These are phyloP conservation scores for Aurelia sp. DNA, from an alignment of 30 jellyfish, hydroid and myxozoan genomes.

Conservation along the genomic window DNA sequence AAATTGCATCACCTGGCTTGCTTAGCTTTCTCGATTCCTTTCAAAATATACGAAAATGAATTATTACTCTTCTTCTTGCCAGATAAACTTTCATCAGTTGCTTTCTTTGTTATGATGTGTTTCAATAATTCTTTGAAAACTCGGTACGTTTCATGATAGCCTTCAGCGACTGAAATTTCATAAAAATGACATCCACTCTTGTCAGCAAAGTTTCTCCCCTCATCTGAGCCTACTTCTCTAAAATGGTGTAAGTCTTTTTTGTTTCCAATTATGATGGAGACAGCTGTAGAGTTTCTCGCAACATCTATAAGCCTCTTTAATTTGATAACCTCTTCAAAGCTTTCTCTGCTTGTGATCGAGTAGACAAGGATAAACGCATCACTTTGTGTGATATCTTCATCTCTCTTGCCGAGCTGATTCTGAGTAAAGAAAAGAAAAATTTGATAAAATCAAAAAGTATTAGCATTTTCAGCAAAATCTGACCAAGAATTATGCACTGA, in stretches of 20 bases:
- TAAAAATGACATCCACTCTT: constrained; percentile 73
- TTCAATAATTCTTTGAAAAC: constrained; percentile 71
- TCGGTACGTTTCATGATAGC: constrained; percentile 81
- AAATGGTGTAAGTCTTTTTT: constrained; percentile 88
- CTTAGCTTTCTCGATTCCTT: constrained; percentile 78
- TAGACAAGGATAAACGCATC: constrained; percentile 86
- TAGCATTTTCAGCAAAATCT: too few relatives aligned
- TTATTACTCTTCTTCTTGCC: constrained; percentile 70
- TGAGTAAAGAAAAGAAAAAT: neutral
- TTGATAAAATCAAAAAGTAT: too few relatives aligned
- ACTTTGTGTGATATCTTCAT: constrained; percentile 68
- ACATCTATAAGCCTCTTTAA: constrained; percentile 53
- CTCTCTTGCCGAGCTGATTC: constrained; percentile 79
- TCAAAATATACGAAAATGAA: constrained; percentile 65
- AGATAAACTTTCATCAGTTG: constrained; percentile 75
- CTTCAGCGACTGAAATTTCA: constrained; percentile 92
- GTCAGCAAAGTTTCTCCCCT: constrained; percentile 81
- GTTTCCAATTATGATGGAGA: constrained; percentile 74
- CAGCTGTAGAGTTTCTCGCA: constrained; percentile 64
- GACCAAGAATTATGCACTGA: too few relatives aligned
- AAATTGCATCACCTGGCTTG: constrained; percentile 50
- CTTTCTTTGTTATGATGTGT: constrained; percentile 62
- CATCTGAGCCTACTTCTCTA: constrained; percentile 86
- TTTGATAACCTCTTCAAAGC: constrained; percentile 73
- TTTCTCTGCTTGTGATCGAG: constrained; percentile 76